phyloP scores from a whole-genome alignment of 2,797 vertebrate genomes.

The Bovichtus diacanthus region DNA sequence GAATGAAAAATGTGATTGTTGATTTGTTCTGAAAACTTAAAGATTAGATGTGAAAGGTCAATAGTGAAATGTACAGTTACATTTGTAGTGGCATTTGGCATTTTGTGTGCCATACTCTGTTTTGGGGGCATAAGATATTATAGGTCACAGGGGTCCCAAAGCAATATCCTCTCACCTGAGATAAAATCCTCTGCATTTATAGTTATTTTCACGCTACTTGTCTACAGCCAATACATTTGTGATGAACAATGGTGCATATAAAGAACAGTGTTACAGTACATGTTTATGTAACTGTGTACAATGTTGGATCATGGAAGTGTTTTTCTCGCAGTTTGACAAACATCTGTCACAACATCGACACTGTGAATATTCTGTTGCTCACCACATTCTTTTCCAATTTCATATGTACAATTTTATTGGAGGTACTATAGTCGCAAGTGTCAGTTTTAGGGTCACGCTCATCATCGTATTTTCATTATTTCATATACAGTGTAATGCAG shows the following conservation, averaged over 20 bases:
- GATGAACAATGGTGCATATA: conserved; percentile 3
- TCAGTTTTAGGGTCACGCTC: not conserved
- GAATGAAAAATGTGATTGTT: conserved; percentile 31
- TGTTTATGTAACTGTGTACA: conserved; percentile 27
- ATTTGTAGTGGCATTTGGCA: conserved; percentile 57
- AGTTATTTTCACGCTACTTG: conserved; percentile 12
- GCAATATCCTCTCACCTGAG: conserved; percentile 60
- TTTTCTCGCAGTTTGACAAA: conserved; percentile 15
- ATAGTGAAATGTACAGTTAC: conserved; percentile 32
- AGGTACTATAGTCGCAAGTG: not conserved
- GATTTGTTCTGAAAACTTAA: conserved; percentile 48
- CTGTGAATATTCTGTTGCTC: conserved; percentile 33
- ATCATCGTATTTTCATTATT: not conserved
- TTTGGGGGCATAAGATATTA: conserved; percentile 46
- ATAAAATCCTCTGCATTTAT: conserved; percentile 37
- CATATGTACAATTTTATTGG: conserved; percentile 10
- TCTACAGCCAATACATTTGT: conserved; percentile 21
- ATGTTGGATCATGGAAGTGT: conserved; percentile 10
- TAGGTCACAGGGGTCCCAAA: conserved; percentile 59
- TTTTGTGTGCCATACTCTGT: conserved; percentile 60
- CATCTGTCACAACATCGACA: conserved; percentile 19
- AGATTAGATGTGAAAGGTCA: conserved; percentile 62
- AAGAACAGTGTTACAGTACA: conserved; percentile 9
- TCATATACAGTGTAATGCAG: not conserved
- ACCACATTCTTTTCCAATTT: conserved; percentile 3